Conservation (phyloP, 2,888 invertebrate species). For the Psylliodes chrysocephalus region DNA sequence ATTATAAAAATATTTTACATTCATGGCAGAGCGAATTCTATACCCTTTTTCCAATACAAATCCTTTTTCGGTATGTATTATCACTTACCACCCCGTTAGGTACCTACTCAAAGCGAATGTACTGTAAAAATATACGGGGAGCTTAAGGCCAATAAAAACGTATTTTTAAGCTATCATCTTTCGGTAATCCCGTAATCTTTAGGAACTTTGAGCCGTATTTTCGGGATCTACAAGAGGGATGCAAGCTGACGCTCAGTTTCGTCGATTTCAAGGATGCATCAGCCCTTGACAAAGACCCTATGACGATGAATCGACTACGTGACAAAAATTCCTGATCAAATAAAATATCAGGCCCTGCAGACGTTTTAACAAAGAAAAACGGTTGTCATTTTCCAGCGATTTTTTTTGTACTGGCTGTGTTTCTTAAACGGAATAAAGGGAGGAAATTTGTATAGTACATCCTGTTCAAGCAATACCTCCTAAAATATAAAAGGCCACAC, state of each 20-base stretch:
- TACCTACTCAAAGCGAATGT: not conserved
- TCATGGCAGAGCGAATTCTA: too few relatives aligned
- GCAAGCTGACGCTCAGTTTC: slow-evolving; percentile 11
- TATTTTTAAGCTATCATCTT: slow-evolving; percentile 1
- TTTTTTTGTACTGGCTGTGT: too few relatives aligned
- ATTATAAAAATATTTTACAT: too few relatives aligned
- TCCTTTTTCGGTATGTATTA: not conserved
- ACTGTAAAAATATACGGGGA: not conserved
- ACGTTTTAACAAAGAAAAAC: not conserved
- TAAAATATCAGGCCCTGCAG: not conserved
- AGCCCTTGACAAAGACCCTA: slow-evolving; percentile 17
- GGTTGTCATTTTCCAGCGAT: not conserved
- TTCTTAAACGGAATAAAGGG: too few relatives aligned
- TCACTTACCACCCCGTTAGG: not conserved
- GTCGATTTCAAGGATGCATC: slow-evolving; percentile 2
- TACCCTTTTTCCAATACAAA: too few relatives aligned
- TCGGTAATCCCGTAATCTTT: not conserved
- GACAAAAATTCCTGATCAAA: slow-evolving; percentile 10
- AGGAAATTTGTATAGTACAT: too few relatives aligned
- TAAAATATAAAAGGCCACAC: too few relatives aligned
- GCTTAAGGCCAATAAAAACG: not conserved
- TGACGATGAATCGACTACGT: slow-evolving; percentile 7
- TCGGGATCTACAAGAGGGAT: not conserved
- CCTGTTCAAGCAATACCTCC: too few relatives aligned
- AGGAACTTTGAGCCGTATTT: not conserved